phyloP scores from a whole-genome alignment of 2,888 invertebrate genomes.

The Syrphus vitripennis region DNA sequence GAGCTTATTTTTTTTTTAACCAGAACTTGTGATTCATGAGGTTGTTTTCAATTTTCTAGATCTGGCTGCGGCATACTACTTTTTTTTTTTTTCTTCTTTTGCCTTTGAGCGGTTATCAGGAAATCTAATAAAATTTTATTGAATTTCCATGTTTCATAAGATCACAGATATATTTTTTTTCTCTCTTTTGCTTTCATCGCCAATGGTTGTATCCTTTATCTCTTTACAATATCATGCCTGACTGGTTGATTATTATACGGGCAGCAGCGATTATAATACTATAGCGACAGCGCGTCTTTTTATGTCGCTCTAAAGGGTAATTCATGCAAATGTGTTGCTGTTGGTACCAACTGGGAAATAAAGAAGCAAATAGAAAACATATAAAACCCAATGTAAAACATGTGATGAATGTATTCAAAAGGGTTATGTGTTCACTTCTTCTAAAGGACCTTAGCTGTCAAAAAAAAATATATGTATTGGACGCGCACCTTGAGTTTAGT shows the following conservation, averaged over 20 bases:
- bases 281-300: slow-evolving; percentile 2
- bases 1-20: not conserved
- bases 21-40: slow-evolving; percentile 60
- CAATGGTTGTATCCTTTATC: slow-evolving; percentile 47
- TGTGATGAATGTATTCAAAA: slow-evolving; percentile 15
- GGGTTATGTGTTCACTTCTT: not conserved
- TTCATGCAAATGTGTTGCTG: slow-evolving; percentile 14
- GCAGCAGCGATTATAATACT: slow-evolving; percentile 27
- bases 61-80: not conserved
- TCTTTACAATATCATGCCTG: slow-evolving; percentile 30
- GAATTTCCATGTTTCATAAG: slow-evolving; percentile 62
- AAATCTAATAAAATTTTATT: slow-evolving; percentile 64
- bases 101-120: slow-evolving; percentile 60
- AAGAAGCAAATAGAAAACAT: slow-evolving; percentile 7
- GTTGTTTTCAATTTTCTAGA: slow-evolving; percentile 40
- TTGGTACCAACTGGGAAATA: not conserved
- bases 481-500: slow-evolving; percentile 3
- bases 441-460: not conserved
- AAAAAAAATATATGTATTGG: not conserved
- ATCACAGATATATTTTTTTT: slow-evolving; percentile 20
- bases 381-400: slow-evolving; percentile 2
- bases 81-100: not conserved
- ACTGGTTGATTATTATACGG: slow-evolving; percentile 32
- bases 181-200: slow-evolving; percentile 19
- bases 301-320: slow-evolving; percentile 1